Base-by-base conservation (phyloP, 1,140 invertebrate genomes). In the Dreissena polymorpha region DNA sequence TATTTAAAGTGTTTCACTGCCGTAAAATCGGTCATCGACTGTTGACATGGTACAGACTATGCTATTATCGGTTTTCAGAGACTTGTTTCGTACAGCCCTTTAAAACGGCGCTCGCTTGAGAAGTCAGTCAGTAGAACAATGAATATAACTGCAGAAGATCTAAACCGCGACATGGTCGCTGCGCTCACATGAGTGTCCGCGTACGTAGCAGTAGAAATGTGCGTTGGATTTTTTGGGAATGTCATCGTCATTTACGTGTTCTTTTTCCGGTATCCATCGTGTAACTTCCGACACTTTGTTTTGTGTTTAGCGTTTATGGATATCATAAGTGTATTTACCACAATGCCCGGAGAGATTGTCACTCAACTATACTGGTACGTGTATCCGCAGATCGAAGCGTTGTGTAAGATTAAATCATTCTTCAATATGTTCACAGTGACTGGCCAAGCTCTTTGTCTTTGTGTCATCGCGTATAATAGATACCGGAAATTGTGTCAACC, bases 281-380 rank as follows among this genome's bases (percentile, higher is more conserved):
- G 81, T 27, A 89, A 84, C 25, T 85, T 82, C 49, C 69, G 74
- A 12, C 69, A 83, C 53, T 89, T 85, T 73, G 79, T 86, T 1
- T 73, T 88, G 51, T 85, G 79, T 16, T 60, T 89, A 39, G 86
- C 86, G 7, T 49, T 86, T 10, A 81, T 86, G 23, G 88, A 89
- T 63, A 63, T 89, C 10, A 71, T 86, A 27, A 86, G 85, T 70
- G 85, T 84, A 50, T 60, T 80, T 18, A 77, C 87, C 8, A 85
- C 82, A 25, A 88, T 89, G 25, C 86, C 88, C 25, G 87, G 85
- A 10, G 88, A 89, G 64, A 86, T 88, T 21, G 55, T 88, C 2
- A 86, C 86, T 73, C 86, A 88, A 60, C 70, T 68, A 5, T 83
- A 78, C 69, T 88, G 87, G 84, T 89, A 88, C 84, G 87, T 79